Evolutionary conservation across 1,140 invertebrate genomes (phyloP).

Genomic region (Lepidurus couesii): DNA sequence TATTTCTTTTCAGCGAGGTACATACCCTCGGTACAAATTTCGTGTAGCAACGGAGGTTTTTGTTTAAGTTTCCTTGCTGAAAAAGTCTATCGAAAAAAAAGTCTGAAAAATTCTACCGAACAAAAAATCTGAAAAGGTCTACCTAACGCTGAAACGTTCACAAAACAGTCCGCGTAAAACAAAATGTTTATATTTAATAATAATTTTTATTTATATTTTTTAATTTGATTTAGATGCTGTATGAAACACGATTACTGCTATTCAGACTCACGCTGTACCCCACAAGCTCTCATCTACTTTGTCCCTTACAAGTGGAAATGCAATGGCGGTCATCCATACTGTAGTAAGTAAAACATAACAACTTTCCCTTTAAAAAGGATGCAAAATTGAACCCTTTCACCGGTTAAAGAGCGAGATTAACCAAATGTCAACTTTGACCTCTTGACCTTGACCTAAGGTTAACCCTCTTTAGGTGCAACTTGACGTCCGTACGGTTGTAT

Average conservation of each 20-base stretch:
- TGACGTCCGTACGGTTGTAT: background rate
- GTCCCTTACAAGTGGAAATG: constrained; percentile 84
- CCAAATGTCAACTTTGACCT: background rate
- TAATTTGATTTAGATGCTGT: constrained; percentile 44
- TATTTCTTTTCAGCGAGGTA: no score
- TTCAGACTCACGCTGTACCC: constrained; percentile 43
- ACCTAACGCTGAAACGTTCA: background rate
- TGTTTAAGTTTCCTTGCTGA: no score
- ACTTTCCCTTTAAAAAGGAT: background rate
- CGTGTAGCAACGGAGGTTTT: no score
- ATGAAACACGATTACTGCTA: constrained; percentile 48
- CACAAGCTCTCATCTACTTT: constrained; percentile 74
- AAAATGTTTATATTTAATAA: background rate
- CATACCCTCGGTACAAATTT: no score
- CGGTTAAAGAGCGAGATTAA: background rate
- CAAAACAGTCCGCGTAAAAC: background rate
- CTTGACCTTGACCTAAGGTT: background rate
- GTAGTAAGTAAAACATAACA: constrained; percentile 53
- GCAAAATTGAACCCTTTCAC: background rate
- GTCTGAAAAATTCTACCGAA: no score
- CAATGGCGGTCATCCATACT: constrained; percentile 65
- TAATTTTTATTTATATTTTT: background rate
- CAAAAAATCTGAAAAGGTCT: no score
- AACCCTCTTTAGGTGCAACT: background rate
- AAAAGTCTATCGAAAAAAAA: no score